Percentiles rank a stretch among this genome's conserved stretches.
These are phyloP conservation scores for Pseudolaguvia tuberculata DNA, from an alignment of 2,113 vertebrate genomes.

Conservation along the genomic window DNA sequence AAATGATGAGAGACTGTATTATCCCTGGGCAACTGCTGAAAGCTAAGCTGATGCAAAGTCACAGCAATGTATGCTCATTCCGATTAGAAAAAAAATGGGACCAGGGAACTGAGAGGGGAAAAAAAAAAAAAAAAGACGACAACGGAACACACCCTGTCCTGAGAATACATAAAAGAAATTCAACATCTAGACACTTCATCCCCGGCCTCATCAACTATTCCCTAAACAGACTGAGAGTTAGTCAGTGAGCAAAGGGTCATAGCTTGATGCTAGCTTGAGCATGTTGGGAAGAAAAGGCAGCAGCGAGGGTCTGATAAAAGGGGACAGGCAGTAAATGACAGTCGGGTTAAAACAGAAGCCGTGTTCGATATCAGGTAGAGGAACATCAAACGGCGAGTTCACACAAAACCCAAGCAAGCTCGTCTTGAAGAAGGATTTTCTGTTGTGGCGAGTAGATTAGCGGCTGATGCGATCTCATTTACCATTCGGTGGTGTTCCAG, in stretches of 20 bases:
- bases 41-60: conserved; percentile 45
- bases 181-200: conserved; percentile 24
- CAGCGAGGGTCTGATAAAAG: conserved; percentile 71
- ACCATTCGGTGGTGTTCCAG: conserved; percentile 65
- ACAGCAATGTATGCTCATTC: conserved; percentile 29
- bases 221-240: conserved; percentile 49
- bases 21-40: conserved; percentile 31
- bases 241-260: conserved; percentile 24
- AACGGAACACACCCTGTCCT: conserved; percentile 30
- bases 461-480: conserved; percentile 70
- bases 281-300: conserved; percentile 58
- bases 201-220: conserved; percentile 36
- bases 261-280: conserved; percentile 62
- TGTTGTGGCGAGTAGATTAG: conserved; percentile 73
- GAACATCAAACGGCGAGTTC: conserved; percentile 75
- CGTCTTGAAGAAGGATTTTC: conserved; percentile 73
- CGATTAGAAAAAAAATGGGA: too few relatives aligned
- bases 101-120: too few relatives aligned
- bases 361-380: conserved; percentile 72
- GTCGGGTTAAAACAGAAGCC: conserved; percentile 73
- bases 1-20: conserved; percentile 31
- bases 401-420: conserved; percentile 68
- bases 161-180: conserved; percentile 26
- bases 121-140: conserved; percentile 23
- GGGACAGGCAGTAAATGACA: conserved; percentile 73